Conservation (phyloP, 2,888 invertebrate genomes). For the Drosophila anomalata region DNA sequence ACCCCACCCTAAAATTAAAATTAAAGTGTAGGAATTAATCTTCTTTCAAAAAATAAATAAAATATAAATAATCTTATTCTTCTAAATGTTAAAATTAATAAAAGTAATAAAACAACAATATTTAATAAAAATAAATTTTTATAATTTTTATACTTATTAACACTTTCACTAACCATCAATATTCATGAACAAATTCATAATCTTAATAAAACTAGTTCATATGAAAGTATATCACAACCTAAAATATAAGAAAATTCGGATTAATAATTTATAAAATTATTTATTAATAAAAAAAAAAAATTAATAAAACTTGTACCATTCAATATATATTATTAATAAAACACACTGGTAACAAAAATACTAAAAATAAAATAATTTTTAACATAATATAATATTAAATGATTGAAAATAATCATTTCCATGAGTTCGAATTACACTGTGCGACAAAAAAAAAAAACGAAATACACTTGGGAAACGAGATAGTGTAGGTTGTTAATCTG, state of each 20-base stretch:
- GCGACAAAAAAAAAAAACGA: too few species aligned
- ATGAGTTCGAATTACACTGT: constrained; percentile 77
- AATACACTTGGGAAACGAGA: too few species aligned
- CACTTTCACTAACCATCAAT: constrained; percentile 85
- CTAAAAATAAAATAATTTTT: constrained; percentile 85
- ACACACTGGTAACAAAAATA: constrained; percentile 84
- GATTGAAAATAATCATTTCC: constrained; percentile 88
- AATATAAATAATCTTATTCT: background rate
- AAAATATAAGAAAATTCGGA: constrained; percentile 20
- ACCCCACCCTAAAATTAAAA: constrained; percentile 54
- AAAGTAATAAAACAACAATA: constrained; percentile 82
- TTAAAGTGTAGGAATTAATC: background rate
- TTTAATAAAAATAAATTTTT: constrained; percentile 85
- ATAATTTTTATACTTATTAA: constrained; percentile 80
- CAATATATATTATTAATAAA: constrained; percentile 85
- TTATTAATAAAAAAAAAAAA: constrained; percentile 84
- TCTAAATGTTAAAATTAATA: constrained; percentile 1
- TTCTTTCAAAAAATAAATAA: constrained; percentile 2
- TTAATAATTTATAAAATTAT: constrained; percentile 35
- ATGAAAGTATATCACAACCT: constrained; percentile 61
- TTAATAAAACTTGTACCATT: constrained; percentile 85
- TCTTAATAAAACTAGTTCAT: constrained; percentile 86
- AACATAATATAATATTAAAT: constrained; percentile 86
- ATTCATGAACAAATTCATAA: constrained; percentile 87
- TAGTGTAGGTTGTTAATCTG: too few species aligned